Percentiles rank a stretch among this genome's conserved stretches.
Evolutionary conservation across 2,797 vertebrate genomes (phyloP).

Genomic region (Gallinago nigripennis): DNA sequence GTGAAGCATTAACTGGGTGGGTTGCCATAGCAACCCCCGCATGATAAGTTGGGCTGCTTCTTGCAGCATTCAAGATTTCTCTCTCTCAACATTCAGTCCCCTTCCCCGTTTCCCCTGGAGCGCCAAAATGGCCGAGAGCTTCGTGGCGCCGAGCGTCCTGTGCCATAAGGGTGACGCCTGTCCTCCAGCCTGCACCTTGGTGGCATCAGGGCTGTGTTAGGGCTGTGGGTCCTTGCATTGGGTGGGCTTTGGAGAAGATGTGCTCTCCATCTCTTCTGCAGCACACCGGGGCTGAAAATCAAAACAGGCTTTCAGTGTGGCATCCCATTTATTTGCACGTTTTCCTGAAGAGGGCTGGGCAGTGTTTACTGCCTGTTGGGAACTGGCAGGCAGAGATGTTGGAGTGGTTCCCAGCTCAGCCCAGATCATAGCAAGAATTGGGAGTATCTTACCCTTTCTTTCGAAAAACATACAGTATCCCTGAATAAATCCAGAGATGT

Average conservation of each 20-base stretch:
- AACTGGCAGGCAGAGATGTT: not conserved
- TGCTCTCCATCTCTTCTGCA: not conserved
- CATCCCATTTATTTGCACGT: not conserved
- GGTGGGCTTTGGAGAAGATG: not conserved
- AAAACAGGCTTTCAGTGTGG: not conserved
- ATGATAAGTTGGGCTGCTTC: conserved; percentile 38
- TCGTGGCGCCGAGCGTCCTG: not conserved
- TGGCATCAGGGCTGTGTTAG: not conserved
- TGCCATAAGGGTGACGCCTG: fast-evolving
- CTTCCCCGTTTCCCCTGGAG: not conserved
- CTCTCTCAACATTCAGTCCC: not conserved
- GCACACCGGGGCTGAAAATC: not conserved
- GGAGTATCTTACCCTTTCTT: not conserved
- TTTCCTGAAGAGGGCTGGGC: not conserved
- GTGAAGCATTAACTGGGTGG: conserved; percentile 52
- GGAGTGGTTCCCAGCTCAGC: not conserved
- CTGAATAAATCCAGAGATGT: not conserved
- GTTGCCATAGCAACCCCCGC: conserved; percentile 78
- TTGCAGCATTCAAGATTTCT: conserved; percentile 38
- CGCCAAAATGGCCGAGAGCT: not conserved
- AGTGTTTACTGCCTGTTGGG: not conserved
- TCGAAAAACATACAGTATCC: not conserved
- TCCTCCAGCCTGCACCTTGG: not conserved
- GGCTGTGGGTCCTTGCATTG: fast-evolving
- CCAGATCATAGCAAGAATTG: not conserved